These are phyloP conservation scores for Grus americana DNA, from an alignment of 2,113 vertebrate genomes.

Conservation along the genomic window DNA sequence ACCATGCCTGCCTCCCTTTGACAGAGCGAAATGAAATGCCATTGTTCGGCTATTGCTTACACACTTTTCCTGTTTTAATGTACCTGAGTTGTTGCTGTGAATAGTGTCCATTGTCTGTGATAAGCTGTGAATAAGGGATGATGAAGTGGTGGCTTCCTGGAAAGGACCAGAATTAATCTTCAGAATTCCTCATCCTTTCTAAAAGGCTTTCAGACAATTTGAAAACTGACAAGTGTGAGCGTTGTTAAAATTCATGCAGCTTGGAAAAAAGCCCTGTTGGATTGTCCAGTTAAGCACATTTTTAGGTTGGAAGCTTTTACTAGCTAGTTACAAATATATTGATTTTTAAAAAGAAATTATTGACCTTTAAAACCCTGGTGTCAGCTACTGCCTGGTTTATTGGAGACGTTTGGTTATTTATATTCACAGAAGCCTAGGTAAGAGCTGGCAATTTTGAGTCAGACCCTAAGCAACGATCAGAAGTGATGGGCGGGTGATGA, in stretches of 20 bases:
- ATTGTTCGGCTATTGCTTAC: neutral
- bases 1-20: neutral
- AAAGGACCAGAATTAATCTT: conserved; percentile 20
- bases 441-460: neutral
- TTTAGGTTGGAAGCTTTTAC: conserved; percentile 32
- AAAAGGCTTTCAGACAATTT: neutral
- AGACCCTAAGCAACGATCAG: neutral
- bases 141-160: neutral
- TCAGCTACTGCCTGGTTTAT: neutral
- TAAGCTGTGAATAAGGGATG: neutral
- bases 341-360: conserved; percentile 42
- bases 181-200: neutral
- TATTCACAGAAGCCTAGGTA: neutral
- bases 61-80: neutral
- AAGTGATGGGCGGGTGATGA: neutral
- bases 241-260: neutral
- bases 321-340: conserved; percentile 6
- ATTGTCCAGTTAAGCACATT: neutral
- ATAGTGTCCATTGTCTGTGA: neutral
- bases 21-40: neutral
- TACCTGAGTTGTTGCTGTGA: neutral
- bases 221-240: neutral
- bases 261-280: neutral
- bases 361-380: conserved; percentile 33
- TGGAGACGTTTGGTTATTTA: neutral